phyloP scores from a whole-genome alignment of 2,113 vertebrate genomes.

The Laticauda colubrina region DNA sequence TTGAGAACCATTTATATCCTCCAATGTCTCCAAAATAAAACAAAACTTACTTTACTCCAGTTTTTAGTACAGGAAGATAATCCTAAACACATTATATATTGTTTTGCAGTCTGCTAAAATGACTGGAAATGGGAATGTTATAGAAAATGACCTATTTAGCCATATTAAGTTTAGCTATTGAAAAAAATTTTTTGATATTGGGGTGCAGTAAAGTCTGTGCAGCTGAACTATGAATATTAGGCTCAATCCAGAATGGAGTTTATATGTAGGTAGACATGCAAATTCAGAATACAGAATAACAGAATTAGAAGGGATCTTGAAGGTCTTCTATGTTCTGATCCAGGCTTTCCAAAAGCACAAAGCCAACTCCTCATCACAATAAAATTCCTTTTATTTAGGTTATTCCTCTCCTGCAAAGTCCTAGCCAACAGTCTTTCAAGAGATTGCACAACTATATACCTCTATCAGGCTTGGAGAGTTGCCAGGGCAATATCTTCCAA shows the following conservation, averaged over 20 bases:
- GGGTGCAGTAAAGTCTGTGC: not conserved
- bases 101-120: not conserved
- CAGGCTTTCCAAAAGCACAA: too few relatives aligned
- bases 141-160: not conserved
- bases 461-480: too few relatives aligned
- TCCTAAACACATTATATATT: not conserved
- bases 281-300: not conserved
- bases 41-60: not conserved
- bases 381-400: too few relatives aligned
- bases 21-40: not conserved
- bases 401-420: too few relatives aligned
- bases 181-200: not conserved
- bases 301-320: too few relatives aligned
- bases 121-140: not conserved
- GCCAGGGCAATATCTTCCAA: too few relatives aligned
- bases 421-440: too few relatives aligned
- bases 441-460: too few relatives aligned
- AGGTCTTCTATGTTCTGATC: too few relatives aligned
- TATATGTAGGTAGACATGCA: not conserved
- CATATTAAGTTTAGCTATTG: not conserved
- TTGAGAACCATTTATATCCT: not conserved
- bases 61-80: not conserved
- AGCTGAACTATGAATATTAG: not conserved
- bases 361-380: too few relatives aligned
- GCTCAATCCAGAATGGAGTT: not conserved